Base-by-base conservation (phyloP, 35 echinoderm and acorn worm genomes). In the Heliocidaris tuberculata region DNA sequence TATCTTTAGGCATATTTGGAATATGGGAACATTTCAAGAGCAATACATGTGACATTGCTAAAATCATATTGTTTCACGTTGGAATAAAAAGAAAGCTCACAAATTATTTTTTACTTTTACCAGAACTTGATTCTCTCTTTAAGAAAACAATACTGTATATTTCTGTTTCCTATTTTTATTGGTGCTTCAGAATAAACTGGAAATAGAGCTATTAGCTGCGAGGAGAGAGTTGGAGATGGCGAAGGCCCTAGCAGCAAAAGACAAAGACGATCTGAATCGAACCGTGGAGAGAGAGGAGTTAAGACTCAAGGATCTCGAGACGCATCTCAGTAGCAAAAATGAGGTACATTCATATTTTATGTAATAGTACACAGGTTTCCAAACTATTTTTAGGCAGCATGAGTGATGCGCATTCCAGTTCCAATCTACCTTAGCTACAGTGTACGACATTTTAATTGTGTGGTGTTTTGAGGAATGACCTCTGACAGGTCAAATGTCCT, bases 241-340 rank as follows among this genome's bases (percentile, higher is more conserved):
- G 31, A 95, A 95, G 50, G 94, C 47, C 27, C 61, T 31, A 16
- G 65, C 95, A 19, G 92, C 59, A 15, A 49, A 85, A 86, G 98
- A 97, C 47, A 97, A 97, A 49, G 86, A 85, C 31, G 94, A 96
- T 19, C 86, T 99, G 29, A 93, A 95, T 70, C 94, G 93, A 65
- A 93, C 86, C 87, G 86, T 99, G 31, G 97, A 97, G 0, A 86
- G 96, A 90, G 97, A 96, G 59, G 96, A 96, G 35, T 94, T 90
- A 85, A 95, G 95, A 60, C 93, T 94, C 24, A 60, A 95, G 71
- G 98, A 99, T 47, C 52, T 99, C 17, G 88, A 96, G 13, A 78
- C 59, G 48, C 35, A 60, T 49, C 48, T 99, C 19, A 85, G 86
- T 47, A 93, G 94, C 30, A 97, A 97, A 91, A 99, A 97, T 71